Conservation (phyloP, 2,113 vertebrate genomes). For the Dinomys branickii region DNA sequence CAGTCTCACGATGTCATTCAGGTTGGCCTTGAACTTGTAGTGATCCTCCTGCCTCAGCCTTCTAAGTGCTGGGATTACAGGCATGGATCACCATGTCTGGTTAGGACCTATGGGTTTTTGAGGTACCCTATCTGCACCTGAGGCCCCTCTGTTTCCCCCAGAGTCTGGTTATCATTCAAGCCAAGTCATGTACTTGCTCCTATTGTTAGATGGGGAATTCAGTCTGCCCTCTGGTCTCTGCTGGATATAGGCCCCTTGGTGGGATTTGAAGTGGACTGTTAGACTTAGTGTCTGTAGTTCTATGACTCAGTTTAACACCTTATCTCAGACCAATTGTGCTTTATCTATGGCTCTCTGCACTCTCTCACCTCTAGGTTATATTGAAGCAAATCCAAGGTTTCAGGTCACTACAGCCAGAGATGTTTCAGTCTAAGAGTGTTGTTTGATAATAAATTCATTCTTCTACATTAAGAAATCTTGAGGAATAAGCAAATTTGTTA, state of each 20-base stretch:
- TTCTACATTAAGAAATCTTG: not conserved
- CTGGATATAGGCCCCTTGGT: not conserved
- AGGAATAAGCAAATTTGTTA: constrained; percentile 5
- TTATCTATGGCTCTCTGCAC: not conserved
- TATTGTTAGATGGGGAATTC: not conserved
- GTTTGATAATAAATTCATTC: not conserved
- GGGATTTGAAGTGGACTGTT: not conserved
- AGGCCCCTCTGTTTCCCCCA: not conserved
- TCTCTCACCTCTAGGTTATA: not conserved
- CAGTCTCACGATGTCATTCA: not conserved
- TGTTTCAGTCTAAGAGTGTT: constrained; percentile 33
- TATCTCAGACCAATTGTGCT: not conserved
- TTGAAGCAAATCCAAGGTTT: not conserved
- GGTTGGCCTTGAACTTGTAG: not conserved
- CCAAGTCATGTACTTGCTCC: not conserved
- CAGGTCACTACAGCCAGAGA: not conserved
- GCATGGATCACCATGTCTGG: not conserved
- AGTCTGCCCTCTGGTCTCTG: not conserved
- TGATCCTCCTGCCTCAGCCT: not conserved
- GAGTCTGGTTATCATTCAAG: not conserved
- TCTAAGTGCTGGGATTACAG: not conserved
- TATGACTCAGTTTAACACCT: not conserved
- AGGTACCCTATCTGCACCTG: not conserved
- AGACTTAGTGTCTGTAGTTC: not conserved
- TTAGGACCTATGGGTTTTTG: not conserved